phyloP scores from a whole-genome alignment of 1,140 invertebrate species.

The Homarus americanus region DNA sequence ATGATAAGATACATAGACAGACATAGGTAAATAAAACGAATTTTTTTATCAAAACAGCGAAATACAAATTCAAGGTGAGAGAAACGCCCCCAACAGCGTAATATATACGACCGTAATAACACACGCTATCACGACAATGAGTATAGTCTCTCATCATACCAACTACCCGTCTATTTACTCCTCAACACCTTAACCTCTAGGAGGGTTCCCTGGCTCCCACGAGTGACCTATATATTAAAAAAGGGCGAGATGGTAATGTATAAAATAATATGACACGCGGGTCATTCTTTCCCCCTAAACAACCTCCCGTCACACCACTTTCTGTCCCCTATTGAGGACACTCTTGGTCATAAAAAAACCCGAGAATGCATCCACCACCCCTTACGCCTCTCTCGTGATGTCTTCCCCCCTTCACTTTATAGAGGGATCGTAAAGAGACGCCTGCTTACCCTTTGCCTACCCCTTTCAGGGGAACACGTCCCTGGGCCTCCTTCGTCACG shows the following conservation, averaged over 20 bases:
- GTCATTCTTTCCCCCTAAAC: neutral
- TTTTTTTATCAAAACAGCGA: too few species aligned
- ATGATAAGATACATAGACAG: too few species aligned
- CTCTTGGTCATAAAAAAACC: conserved; percentile 44
- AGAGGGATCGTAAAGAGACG: conserved; percentile 65
- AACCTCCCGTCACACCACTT: conserved; percentile 9
- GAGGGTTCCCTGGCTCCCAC: neutral
- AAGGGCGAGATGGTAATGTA: neutral
- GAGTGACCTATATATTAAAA: neutral
- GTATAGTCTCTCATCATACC: too few species aligned
- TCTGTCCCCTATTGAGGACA: neutral
- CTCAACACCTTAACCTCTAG: neutral
- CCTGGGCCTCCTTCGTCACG: neutral
- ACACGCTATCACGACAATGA: too few species aligned
- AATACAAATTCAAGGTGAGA: too few species aligned
- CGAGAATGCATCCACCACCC: conserved; percentile 42
- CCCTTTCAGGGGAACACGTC: conserved; percentile 49
- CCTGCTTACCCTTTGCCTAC: conserved; percentile 68
- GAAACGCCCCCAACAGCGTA: too few species aligned
- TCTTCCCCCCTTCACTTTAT: conserved; percentile 62
- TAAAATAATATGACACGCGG: neutral
- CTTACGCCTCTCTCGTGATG: conserved; percentile 37
- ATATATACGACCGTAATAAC: too few species aligned
- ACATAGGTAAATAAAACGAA: too few species aligned
- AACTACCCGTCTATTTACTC: neutral